Conservation (phyloP, 2,797 vertebrate species). For the Oreochromis mossambicus region DNA sequence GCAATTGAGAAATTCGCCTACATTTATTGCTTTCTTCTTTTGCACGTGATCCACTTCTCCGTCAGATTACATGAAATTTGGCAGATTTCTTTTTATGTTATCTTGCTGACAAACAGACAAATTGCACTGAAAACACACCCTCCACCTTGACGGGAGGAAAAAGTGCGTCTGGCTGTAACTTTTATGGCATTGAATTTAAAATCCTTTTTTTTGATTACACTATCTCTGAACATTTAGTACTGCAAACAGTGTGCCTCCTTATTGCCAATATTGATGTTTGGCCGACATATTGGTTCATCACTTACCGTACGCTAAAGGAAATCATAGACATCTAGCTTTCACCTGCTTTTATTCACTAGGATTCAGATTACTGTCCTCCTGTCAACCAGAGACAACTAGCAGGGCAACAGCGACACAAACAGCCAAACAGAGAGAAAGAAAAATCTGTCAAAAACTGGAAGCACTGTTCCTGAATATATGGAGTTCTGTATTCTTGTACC, state of each 20-base stretch:
- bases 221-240: not conserved
- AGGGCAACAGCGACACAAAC: not conserved
- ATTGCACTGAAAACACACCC: not conserved
- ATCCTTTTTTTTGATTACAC: not conserved
- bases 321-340: not conserved
- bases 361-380: not conserved
- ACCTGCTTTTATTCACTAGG: not conserved
- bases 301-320: rapidly evolving
- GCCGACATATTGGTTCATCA: not conserved
- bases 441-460: not conserved
- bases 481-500: not conserved
- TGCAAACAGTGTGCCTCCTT: not conserved
- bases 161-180: not conserved
- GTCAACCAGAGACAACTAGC: not conserved
- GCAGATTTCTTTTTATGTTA: not conserved
- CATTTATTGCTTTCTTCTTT: not conserved
- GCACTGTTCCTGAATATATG: not conserved
- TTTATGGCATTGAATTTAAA: not conserved
- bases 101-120: not conserved
- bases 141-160: rapidly evolving
- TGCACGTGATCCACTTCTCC: not conserved
- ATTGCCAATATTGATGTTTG: not conserved
- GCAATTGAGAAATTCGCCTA: not conserved
- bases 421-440: not conserved
- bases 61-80: not conserved